phyloP scores from a whole-genome alignment of 2,113 vertebrate species.

The Anthoscopus minutus region DNA sequence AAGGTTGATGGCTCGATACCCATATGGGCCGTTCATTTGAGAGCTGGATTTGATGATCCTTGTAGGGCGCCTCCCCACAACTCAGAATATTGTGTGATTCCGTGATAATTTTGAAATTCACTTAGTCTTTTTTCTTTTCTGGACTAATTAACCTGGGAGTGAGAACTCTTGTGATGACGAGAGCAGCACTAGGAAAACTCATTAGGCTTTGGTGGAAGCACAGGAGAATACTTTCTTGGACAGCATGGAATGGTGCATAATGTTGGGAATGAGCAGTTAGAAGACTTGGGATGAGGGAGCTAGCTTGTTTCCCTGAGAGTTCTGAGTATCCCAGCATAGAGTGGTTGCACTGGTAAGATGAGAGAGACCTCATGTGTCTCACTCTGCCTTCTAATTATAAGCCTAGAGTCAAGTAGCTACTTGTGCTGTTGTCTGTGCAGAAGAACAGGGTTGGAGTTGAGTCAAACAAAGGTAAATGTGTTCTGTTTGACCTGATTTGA shows the following conservation, averaged over 20 bases:
- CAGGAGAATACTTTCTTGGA: not conserved
- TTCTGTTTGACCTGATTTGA: not conserved
- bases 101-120: not conserved
- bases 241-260: not conserved
- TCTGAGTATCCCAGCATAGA: not conserved
- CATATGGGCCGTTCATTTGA: not conserved
- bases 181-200: not conserved
- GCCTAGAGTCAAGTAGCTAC: not conserved
- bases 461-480: not conserved
- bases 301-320: not conserved
- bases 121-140: not conserved
- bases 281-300: not conserved
- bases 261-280: not conserved
- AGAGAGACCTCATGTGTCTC: accelerated
- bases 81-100: not conserved
- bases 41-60: not conserved
- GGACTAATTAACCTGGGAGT: no score
- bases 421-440: not conserved
- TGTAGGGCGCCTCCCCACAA: not conserved
- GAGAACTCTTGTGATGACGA: not conserved
- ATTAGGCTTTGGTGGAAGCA: not conserved
- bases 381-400: not conserved
- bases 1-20: not conserved
- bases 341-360: not conserved
- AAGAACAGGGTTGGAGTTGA: not conserved